Evolutionary conservation across 2,888 invertebrate genomes (phyloP), one percentile per base, ranked within the genome.

Genomic region (Pristionchus exspectatus): DNA sequence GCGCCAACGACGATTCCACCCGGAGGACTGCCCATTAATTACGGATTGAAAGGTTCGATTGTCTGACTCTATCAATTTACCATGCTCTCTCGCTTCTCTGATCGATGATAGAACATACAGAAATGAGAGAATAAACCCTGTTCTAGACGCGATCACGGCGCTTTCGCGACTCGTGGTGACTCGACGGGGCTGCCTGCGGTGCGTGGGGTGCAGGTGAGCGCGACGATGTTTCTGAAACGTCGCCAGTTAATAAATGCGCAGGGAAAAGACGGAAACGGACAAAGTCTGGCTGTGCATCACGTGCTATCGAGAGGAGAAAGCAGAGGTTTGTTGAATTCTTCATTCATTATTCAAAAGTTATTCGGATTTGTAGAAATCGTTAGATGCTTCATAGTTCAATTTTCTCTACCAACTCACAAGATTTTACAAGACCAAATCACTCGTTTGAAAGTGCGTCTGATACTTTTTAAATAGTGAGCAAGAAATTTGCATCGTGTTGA

Each of bases 271-370:
- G 33, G 89, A 89, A 27, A 89, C 81, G 63, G 83, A 59, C 44
- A 83, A 89, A 66, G 24, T 89, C 56, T 89, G 89, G 89, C 44
- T 89, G 56, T 89, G 89, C 66, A 83, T 89, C 83, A 89, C 89
- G 5, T 89, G 89, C 66, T 89, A 66, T 50, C 59, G 89, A 33
- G 56, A 77, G n/a, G 85, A 59, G 30, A 33, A 27, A 83, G 9
- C 83, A 0, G 72, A 72, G 30, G 33, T 69, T 59, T 4, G 59
- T 59, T 59, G 18, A 24, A 59, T 59, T 59, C 0, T 59, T 50
- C 0, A 10, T 50, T 7, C 5, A 12, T 50, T 50, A 50, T 50
- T 50, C 44, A n/a, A n/a, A n/a, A n/a, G n/a, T n/a, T n/a, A n/a
- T n/a, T n/a, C n/a, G n/a, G n/a, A n/a, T n/a, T n/a, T n/a, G n/a